phyloP scores from a whole-genome alignment of 2,113 vertebrate species.

The Isurus oxyrinchus region DNA sequence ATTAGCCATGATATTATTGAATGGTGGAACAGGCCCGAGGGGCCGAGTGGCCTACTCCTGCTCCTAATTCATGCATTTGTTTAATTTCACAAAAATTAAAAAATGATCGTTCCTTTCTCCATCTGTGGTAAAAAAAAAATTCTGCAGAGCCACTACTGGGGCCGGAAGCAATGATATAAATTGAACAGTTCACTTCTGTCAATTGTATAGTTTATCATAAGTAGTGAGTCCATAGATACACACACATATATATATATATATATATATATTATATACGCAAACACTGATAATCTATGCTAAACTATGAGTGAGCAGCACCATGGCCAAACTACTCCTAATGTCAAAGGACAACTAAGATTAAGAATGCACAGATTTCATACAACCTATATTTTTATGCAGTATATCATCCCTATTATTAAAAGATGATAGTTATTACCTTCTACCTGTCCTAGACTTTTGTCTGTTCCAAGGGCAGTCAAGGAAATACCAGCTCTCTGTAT shows the following conservation, averaged over 20 bases:
- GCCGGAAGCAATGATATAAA: background rate
- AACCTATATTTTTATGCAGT: background rate
- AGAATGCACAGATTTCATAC: background rate
- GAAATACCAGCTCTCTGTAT: background rate
- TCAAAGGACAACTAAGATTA: background rate
- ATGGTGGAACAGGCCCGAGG: too few species aligned
- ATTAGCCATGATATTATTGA: too few species aligned
- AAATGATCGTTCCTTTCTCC: background rate
- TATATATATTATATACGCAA: background rate
- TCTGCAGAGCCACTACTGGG: background rate
- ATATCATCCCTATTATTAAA: background rate
- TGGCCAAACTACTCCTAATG: background rate
- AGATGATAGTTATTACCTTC: slow-evolving; percentile 16
- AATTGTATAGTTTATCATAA: background rate
- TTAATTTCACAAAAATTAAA: background rate
- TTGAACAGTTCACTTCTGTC: background rate
- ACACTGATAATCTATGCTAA: background rate
- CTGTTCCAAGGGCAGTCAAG: background rate
- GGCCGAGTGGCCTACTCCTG: too few species aligned
- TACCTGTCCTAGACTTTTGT: background rate
- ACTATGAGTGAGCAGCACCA: background rate
- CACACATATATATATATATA: background rate
- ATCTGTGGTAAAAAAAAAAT: background rate
- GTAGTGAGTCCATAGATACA: background rate
- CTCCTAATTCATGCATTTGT: too few species aligned